These are phyloP conservation scores for Dusona sp. DNA, from an alignment of 2,888 invertebrate species.

Conservation along the genomic window DNA sequence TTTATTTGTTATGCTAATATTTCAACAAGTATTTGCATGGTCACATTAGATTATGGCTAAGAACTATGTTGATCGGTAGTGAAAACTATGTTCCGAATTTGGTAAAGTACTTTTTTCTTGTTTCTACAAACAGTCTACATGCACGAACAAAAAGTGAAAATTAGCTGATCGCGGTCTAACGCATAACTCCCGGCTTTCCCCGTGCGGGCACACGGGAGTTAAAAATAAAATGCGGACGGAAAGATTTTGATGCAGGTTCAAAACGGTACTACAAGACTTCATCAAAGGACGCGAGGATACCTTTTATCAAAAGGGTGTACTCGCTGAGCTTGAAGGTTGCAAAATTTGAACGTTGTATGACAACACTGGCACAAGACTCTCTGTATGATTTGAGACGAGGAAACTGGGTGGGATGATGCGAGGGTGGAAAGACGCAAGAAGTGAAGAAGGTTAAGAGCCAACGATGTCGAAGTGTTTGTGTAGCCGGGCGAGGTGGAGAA, in stretches of 20 bases:
- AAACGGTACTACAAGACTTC: slow-evolving; percentile 5
- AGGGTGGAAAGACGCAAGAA: slow-evolving; percentile 38
- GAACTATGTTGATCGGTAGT: too few species aligned
- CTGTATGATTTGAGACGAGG: slow-evolving; percentile 43
- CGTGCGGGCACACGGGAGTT: too few species aligned
- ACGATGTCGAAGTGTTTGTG: slow-evolving; percentile 79
- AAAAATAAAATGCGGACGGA: slow-evolving; percentile 1
- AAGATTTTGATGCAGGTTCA: slow-evolving; percentile 7
- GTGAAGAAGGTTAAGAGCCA: slow-evolving; percentile 67
- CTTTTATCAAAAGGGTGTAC: slow-evolving; percentile 46
- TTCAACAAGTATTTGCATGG: too few species aligned
- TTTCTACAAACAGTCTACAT: too few species aligned
- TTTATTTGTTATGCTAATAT: too few species aligned
- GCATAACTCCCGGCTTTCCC: too few species aligned
- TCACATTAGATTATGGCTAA: too few species aligned
- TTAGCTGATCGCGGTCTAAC: too few species aligned
- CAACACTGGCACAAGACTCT: slow-evolving; percentile 36
- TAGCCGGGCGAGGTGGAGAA: slow-evolving; percentile 72
- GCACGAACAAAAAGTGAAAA: too few species aligned
- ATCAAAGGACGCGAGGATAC: slow-evolving; percentile 11
- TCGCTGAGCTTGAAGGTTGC: slow-evolving; percentile 71
- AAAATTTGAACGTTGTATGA: slow-evolving; percentile 67
- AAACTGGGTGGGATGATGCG: slow-evolving; percentile 44
- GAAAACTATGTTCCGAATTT: too few species aligned
- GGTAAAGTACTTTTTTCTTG: too few species aligned